phyloP scores from a whole-genome alignment of 2,888 invertebrate species.

The Caenorhabditis sp. region DNA sequence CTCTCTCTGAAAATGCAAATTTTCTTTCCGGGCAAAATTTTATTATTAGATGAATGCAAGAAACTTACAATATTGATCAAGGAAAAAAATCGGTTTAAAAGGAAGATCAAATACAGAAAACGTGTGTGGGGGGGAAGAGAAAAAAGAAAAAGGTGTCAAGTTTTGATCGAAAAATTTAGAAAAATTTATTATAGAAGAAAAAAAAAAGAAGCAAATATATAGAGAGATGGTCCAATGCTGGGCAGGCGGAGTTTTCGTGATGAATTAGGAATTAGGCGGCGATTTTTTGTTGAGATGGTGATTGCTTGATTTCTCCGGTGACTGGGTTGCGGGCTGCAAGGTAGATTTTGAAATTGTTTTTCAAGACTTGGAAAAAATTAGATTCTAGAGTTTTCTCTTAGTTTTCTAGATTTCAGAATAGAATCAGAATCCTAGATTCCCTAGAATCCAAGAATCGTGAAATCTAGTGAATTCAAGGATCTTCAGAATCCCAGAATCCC shows the following conservation, averaged over 20 bases:
- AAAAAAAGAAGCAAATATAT: too few species aligned
- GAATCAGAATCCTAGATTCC: too few species aligned
- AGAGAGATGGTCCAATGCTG: background rate
- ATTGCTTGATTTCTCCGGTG: conserved; percentile 81
- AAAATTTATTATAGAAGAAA: background rate
- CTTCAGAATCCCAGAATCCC: background rate
- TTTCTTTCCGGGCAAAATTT: background rate
- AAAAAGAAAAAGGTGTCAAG: conserved; percentile 1
- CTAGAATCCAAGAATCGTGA: too few species aligned
- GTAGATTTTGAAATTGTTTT: background rate
- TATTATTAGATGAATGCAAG: background rate
- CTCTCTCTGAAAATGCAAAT: background rate
- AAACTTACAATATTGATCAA: background rate
- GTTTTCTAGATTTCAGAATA: too few species aligned
- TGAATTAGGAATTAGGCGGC: conserved; percentile 72
- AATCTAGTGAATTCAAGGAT: too few species aligned
- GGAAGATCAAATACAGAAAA: background rate
- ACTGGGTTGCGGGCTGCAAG: conserved; percentile 82
- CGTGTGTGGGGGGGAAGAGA: background rate
- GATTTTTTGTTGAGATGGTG: conserved; percentile 74
- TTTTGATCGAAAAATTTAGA: background rate
- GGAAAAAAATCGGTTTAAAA: background rate
- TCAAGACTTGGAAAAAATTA: too few species aligned
- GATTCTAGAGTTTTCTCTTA: too few species aligned
- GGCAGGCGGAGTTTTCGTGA: too few species aligned